phyloP scores from a whole-genome alignment of 2,888 invertebrate genomes.

The Octonoba sinensis region DNA sequence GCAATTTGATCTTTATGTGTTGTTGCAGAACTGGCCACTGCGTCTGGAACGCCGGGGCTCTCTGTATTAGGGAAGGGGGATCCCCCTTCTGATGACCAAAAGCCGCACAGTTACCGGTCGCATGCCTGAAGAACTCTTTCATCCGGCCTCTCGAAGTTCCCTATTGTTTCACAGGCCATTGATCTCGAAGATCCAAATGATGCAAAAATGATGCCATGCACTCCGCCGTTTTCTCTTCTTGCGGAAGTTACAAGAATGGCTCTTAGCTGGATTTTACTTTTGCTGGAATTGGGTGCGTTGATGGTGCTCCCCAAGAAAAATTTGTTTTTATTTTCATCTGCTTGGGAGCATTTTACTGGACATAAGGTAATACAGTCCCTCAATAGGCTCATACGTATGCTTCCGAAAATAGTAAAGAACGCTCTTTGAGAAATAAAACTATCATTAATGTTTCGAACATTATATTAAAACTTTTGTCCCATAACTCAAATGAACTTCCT shows the following conservation, averaged over 20 bases:
- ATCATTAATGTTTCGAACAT: too few relatives aligned
- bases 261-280: constrained; percentile 19
- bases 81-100: constrained; percentile 40
- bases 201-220: constrained; percentile 55
- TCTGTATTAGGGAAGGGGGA: constrained; percentile 22
- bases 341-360: too few relatives aligned
- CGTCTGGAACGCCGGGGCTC: constrained; percentile 44
- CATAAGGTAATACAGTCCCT: too few relatives aligned
- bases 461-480: too few relatives aligned
- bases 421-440: neutral
- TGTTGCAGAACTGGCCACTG: constrained; percentile 30
- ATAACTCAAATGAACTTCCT: too few relatives aligned
- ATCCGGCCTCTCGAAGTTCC: constrained; percentile 29
- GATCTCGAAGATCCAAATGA: constrained; percentile 59
- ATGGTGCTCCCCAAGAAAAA: too few relatives aligned
- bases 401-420: neutral
- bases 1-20: constrained; percentile 60
- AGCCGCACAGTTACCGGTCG: constrained; percentile 51
- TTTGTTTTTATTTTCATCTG: too few relatives aligned
- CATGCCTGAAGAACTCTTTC: constrained; percentile 37
- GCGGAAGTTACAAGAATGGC: constrained; percentile 30
- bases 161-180: constrained; percentile 63
- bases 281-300: neutral
- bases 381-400: neutral
- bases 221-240: constrained; percentile 7